These are phyloP conservation scores for Silurus glanis DNA, from an alignment of 2,113 vertebrate genomes.

Conservation along the genomic window DNA sequence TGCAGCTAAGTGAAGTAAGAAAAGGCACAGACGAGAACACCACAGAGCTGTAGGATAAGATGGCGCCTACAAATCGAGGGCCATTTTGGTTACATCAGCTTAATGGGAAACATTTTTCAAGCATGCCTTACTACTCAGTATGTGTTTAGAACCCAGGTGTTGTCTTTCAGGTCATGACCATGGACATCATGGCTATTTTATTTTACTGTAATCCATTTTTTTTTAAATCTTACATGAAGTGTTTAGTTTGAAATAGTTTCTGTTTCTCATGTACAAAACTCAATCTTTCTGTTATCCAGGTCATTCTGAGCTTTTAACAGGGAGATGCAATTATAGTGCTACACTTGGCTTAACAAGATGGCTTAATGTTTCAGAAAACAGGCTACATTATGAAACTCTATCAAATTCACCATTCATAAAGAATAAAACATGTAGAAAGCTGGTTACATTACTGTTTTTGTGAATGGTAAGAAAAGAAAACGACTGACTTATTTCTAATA, in stretches of 20 bases:
- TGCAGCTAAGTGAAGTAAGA: constrained; percentile 70
- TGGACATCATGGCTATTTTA: not conserved
- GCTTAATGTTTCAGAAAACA: constrained; percentile 32
- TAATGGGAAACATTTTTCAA: constrained; percentile 63
- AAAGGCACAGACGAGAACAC: constrained; percentile 81
- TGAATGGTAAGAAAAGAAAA: not conserved
- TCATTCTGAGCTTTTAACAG: constrained; percentile 11
- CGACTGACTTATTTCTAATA: not conserved
- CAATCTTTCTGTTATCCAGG: not conserved
- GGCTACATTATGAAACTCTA: constrained; percentile 29
- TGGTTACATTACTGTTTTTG: constrained; percentile 14
- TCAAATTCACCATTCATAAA: not conserved
- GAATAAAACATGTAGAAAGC: constrained; percentile 13
- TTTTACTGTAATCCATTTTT: not conserved
- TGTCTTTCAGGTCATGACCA: not conserved
- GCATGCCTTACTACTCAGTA: constrained; percentile 52
- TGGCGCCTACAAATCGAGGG: constrained; percentile 50
- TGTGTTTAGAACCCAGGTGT: constrained; percentile 21
- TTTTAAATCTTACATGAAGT: not conserved
- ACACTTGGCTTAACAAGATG: constrained; percentile 30
- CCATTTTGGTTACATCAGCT: constrained; percentile 75
- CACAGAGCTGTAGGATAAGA: constrained; percentile 67
- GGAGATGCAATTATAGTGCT: constrained; percentile 18
- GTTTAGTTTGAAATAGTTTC: not conserved
- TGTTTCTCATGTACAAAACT: not conserved